Evolutionary conservation across 92 coral and sea anemone species (phyloP).

Genomic region (Epizoanthus stellaris): DNA sequence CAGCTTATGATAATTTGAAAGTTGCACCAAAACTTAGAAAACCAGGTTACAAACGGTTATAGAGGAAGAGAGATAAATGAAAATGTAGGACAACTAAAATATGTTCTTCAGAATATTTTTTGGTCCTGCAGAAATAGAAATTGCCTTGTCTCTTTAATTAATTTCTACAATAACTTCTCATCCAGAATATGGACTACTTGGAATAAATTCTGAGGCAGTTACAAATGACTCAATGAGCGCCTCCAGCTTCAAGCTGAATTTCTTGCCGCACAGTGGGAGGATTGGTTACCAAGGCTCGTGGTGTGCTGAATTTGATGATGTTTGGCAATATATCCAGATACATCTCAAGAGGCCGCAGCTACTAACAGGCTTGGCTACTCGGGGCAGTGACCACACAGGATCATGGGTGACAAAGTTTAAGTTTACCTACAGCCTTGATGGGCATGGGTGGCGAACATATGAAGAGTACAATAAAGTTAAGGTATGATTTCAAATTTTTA

Average conservation of each 20-base stretch:
- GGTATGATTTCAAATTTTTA: background rate
- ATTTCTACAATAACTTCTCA: too few species aligned
- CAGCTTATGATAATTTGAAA: too few species aligned
- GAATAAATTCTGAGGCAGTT: background rate
- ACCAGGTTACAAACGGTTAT: too few species aligned
- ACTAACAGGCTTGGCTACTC: constrained; percentile 28
- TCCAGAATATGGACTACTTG: background rate
- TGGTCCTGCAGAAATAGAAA: too few species aligned
- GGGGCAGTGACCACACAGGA: constrained; percentile 28
- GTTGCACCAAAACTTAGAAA: too few species aligned
- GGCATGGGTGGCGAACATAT: constrained; percentile 47
- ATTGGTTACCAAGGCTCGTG: constrained; percentile 53
- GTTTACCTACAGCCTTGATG: constrained; percentile 51
- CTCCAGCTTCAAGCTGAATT: background rate
- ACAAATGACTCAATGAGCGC: constrained; percentile 9
- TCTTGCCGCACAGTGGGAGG: constrained; percentile 5
- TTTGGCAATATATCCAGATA: constrained; percentile 50
- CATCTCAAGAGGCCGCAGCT: constrained; percentile 37
- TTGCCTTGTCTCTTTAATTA: too few species aligned
- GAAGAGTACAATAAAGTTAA: constrained; percentile 22
- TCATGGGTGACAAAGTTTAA: constrained; percentile 61
- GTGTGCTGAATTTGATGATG: constrained; percentile 47
- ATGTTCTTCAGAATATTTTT: too few species aligned
- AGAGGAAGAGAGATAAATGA: too few species aligned
- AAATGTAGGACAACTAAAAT: too few species aligned